Base-by-base conservation (phyloP, 2,113 vertebrate species). In the Ageneiosus marmoratus region DNA sequence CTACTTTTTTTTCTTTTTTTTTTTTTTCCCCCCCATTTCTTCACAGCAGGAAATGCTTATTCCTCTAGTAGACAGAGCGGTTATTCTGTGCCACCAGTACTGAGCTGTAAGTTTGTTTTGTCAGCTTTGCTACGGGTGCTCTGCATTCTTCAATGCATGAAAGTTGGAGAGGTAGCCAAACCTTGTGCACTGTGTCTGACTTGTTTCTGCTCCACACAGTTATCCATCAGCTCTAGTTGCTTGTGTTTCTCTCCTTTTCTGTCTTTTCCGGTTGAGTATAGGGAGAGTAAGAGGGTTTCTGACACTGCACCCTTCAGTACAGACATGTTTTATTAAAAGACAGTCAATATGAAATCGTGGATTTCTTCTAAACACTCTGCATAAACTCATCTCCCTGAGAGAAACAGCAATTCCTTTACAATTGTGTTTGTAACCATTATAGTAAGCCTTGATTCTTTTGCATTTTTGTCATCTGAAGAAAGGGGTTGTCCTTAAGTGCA, bases 11-110 rank as follows among this genome's bases (percentile, higher is more conserved):
- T 13, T 60, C 27, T 15, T 60, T 27, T 24, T 58, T 32, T 32
- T 69, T 2, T 50, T 74, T 74, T 88, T 88, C n/a, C n/a, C n/a
- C n/a, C n/a, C n/a, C 77, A 80, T 83, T 92, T 91, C 88, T 93
- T 90, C 91, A 92, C 93, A 91, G 91, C 93, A 94, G 94, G 92
- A 94, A 93, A 93, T 94, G 89, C 88, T 91, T 95, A 92, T 94
- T 91, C 91, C 89, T 88, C 93, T 94, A 93, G 90, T 94, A 93
- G 89, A 93, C 93, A 94, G 91, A 94, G 89, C 86, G 91, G 92
- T 94, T 94, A 93, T 94, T 93, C 94, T 92, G 84, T 94, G 92
- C 91, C 92, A 91, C 91, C 93, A 86, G 87, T 94, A 93, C 91
- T 90, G 89, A 89, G 91, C 91, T 94, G 94, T 94, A 94, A 93